phyloP scores from a whole-genome alignment of 1,140 invertebrate species.

The Drosophila auraria region DNA sequence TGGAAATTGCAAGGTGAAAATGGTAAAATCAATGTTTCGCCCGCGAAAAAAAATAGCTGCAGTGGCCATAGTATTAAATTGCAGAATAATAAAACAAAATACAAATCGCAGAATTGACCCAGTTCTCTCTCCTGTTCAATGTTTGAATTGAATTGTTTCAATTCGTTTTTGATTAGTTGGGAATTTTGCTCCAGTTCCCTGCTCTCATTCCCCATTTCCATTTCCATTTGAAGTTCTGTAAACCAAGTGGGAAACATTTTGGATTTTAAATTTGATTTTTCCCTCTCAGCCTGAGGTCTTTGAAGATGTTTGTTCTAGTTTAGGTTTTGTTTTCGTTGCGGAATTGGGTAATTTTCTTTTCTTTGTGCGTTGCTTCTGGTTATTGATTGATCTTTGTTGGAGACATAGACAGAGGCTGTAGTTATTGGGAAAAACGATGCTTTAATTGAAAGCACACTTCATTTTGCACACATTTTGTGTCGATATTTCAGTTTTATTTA shows the following conservation, averaged over 20 bases:
- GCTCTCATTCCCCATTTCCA: neutral
- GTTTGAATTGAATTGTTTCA: constrained; percentile 30
- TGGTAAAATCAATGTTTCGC: constrained; percentile 65
- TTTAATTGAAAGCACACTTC: neutral
- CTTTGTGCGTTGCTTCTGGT: neutral
- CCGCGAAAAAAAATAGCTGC: constrained; percentile 13
- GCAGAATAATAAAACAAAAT: constrained; percentile 47
- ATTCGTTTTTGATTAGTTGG: constrained; percentile 51
- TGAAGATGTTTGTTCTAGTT: constrained; percentile 47
- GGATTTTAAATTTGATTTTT: constrained; percentile 17
- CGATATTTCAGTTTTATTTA: constrained; percentile 22
- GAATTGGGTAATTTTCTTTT: constrained; percentile 22
- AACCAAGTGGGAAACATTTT: constrained; percentile 41
- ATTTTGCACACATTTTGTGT: neutral
- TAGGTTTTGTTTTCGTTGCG: constrained; percentile 40
- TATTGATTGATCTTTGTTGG: constrained; percentile 26
- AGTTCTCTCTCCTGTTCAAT: constrained; percentile 18
- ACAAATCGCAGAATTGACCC: constrained; percentile 37
- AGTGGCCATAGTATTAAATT: constrained; percentile 32
- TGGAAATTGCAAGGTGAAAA: constrained; percentile 35
- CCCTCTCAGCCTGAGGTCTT: constrained; percentile 7
- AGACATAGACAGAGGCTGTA: neutral
- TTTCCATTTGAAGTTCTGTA: constrained; percentile 16
- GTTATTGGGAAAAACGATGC: neutral
- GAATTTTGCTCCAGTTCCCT: constrained; percentile 13